Conservation (phyloP, 2,797 vertebrate genomes). For the Gila robusta region DNA sequence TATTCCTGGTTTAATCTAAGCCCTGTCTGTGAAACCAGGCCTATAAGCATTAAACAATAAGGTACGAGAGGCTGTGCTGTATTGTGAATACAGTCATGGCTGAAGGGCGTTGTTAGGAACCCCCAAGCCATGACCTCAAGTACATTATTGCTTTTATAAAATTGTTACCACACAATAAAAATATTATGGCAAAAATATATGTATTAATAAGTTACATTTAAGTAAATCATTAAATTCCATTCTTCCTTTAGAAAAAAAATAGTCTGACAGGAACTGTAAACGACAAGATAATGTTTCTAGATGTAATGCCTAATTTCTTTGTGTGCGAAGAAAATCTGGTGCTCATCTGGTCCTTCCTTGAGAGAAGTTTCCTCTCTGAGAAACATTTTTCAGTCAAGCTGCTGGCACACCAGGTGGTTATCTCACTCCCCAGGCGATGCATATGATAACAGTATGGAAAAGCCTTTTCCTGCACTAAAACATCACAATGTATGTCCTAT, state of each 20-base stretch:
- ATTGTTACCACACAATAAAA: background rate
- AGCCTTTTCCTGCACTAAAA: background rate
- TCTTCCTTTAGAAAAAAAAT: background rate
- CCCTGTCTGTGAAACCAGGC: too few species aligned
- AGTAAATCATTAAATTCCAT: background rate
- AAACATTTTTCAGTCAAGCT: slow-evolving; percentile 52
- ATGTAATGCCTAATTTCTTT: slow-evolving; percentile 44
- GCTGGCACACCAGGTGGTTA: slow-evolving; percentile 46
- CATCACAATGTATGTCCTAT: background rate
- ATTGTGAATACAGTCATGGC: background rate
- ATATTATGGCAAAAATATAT: background rate
- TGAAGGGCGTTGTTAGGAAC: background rate
- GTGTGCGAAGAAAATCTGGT: slow-evolving; percentile 59
- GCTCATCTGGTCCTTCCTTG: slow-evolving; percentile 52
- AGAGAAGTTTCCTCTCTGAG: slow-evolving; percentile 13
- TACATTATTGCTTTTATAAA: background rate
- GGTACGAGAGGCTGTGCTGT: background rate
- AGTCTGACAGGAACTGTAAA: background rate
- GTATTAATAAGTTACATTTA: background rate
- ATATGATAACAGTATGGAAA: slow-evolving; percentile 52
- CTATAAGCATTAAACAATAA: background rate
- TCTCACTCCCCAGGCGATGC: slow-evolving; percentile 31
- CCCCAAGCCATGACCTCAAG: background rate
- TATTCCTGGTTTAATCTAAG: too few species aligned
- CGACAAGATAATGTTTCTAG: background rate